Percentiles rank a stretch among this genome's conserved stretches.
Evolutionary conservation across 2,113 vertebrate species (phyloP).

Genomic region (Leucopsar rothschildi): DNA sequence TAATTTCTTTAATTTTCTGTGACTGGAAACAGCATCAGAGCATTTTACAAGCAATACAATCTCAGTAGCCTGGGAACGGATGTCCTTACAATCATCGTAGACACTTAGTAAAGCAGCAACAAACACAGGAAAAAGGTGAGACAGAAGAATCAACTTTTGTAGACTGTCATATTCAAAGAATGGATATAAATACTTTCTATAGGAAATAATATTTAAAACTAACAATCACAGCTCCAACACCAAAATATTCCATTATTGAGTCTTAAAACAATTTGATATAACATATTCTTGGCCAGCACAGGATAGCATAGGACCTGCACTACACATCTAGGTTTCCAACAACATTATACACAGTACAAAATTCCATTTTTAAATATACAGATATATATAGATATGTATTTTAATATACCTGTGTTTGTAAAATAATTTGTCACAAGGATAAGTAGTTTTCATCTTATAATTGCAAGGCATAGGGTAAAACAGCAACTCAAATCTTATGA

Average conservation of each 20-base stretch:
- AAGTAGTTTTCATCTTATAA: neutral
- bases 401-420: neutral
- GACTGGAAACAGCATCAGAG: neutral
- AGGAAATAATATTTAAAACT: constrained; percentile 7
- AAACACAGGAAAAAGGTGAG: neutral
- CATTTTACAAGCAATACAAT: neutral
- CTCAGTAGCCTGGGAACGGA: neutral
- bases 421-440: neutral
- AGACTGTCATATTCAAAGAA: neutral
- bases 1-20: constrained; percentile 48
- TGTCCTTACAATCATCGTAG: neutral
- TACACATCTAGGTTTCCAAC: neutral
- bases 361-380: neutral
- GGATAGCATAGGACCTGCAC: neutral
- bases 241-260: neutral
- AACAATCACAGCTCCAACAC: neutral
- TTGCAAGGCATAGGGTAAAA: neutral
- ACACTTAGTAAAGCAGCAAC: neutral
- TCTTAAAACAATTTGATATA: neutral
- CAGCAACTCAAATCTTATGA: neutral
- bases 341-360: neutral
- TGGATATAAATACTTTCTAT: neutral
- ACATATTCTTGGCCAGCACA: neutral
- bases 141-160: neutral
- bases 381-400: neutral